These are phyloP conservation scores for Contarinia nasturtii DNA, from an alignment of 1,140 invertebrate genomes.

Conservation along the genomic window DNA sequence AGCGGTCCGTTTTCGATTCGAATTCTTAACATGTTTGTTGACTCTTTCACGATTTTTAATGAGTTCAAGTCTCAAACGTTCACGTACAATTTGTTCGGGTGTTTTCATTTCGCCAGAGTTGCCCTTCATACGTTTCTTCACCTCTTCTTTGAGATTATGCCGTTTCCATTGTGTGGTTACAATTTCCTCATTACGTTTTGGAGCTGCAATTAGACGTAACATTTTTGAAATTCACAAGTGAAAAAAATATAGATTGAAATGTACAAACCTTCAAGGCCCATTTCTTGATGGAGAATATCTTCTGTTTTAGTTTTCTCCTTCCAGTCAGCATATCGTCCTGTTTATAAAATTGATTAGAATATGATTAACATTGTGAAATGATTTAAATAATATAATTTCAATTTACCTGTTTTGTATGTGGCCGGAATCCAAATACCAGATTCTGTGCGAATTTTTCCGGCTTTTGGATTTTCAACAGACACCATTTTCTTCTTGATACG, in stretches of 20 bases:
- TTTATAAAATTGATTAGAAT: no score
- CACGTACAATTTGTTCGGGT: slow-evolving; percentile 50
- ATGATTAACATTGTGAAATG: no score
- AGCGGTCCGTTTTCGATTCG: slow-evolving; percentile 11
- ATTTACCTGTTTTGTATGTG: slow-evolving; percentile 80
- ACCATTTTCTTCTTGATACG: slow-evolving; percentile 85
- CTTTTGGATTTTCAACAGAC: slow-evolving; percentile 38
- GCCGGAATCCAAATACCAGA: slow-evolving; percentile 86
- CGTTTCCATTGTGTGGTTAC: slow-evolving; percentile 35
- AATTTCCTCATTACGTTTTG: slow-evolving; percentile 19
- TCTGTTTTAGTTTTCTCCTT: slow-evolving; percentile 60
- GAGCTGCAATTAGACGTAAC: not conserved
- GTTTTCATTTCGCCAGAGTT: slow-evolving; percentile 36
- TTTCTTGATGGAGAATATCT: slow-evolving; percentile 34
- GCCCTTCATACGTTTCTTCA: slow-evolving; percentile 23
- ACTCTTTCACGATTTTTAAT: slow-evolving; percentile 16
- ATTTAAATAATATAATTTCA: no score
- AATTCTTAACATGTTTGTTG: slow-evolving; percentile 11
- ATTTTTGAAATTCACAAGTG: no score
- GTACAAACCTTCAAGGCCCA: slow-evolving; percentile 27
- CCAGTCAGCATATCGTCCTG: slow-evolving; percentile 78
- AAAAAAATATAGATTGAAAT: no score
- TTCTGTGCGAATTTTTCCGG: slow-evolving; percentile 81
- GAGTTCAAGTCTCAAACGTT: slow-evolving; percentile 25
- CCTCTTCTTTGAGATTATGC: slow-evolving; percentile 37